These are phyloP conservation scores for Philereme vetulata DNA, from an alignment of 2,888 invertebrate species.

Conservation along the genomic window DNA sequence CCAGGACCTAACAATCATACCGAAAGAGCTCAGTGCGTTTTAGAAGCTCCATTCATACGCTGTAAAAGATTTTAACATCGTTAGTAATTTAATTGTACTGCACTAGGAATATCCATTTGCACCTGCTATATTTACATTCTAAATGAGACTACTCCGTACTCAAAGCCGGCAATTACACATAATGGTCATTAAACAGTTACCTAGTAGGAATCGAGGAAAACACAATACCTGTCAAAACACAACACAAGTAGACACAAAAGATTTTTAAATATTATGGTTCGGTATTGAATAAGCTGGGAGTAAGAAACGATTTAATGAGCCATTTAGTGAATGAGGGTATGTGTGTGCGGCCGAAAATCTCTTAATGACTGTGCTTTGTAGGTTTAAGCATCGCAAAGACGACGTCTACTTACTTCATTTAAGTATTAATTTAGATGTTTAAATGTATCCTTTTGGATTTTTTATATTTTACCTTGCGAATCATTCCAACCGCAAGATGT, in stretches of 20 bases:
- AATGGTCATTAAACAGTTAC: not conserved
- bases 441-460: not conserved
- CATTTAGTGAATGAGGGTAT: not conserved
- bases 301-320: not conserved
- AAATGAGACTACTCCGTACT: conserved; percentile 36
- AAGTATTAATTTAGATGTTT: conserved; percentile 16
- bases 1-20: too few species aligned
- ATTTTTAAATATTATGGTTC: too few species aligned
- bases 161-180: conserved; percentile 4
- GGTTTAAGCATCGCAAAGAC: conserved; percentile 16
- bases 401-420: conserved; percentile 17
- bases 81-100: conserved; percentile 45
- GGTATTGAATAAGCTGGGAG: too few species aligned
- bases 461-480: not conserved
- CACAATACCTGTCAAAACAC: too few species aligned
- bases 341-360: conserved; percentile 36
- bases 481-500: too few species aligned
- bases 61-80: conserved; percentile 31
- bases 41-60: too few species aligned
- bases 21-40: too few species aligned
- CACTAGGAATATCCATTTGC: conserved; percentile 45
- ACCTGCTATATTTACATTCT: conserved; percentile 50
- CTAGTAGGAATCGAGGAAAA: too few species aligned
- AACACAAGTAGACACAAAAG: too few species aligned
- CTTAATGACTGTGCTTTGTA: conserved; percentile 40